Conservation (phyloP, 2,797 vertebrate genomes). For the Smutsia gigantea region DNA sequence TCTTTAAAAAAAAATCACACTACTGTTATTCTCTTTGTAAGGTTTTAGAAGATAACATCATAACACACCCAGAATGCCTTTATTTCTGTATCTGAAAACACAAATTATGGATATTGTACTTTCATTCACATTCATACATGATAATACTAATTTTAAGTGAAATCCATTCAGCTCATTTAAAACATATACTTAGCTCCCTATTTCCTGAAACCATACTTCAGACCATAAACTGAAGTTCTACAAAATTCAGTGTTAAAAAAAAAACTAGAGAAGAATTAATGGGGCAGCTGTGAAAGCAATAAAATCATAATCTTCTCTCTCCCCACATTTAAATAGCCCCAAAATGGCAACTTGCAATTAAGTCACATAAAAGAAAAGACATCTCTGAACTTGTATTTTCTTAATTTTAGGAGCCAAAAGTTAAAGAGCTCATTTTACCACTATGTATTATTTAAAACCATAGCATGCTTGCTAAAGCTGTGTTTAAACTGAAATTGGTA, state of each 20-base stretch:
- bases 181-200: constrained; percentile 10
- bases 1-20: constrained; percentile 69
- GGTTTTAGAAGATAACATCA: constrained; percentile 49
- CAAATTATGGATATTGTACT: not conserved
- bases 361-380: not conserved
- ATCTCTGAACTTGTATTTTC: not conserved
- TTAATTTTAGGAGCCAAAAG: constrained; percentile 40
- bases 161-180: not conserved
- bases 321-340: not conserved
- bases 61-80: not conserved
- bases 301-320: constrained; percentile 4
- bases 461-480: not conserved
- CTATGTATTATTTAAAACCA: constrained; percentile 12
- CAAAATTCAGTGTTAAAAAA: constrained; percentile 14
- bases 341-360: not conserved
- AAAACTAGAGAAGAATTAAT: constrained; percentile 35
- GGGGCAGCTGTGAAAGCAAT: not conserved
- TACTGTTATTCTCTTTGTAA: constrained; percentile 35
- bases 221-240: constrained; percentile 37
- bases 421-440: not conserved
- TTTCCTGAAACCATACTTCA: constrained; percentile 54
- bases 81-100: constrained; percentile 10
- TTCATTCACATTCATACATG: not conserved
- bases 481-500: not conserved
- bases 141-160: constrained; percentile 52